phyloP scores from a whole-genome alignment of 2,888 invertebrate genomes.

The Papilio elwesi region DNA sequence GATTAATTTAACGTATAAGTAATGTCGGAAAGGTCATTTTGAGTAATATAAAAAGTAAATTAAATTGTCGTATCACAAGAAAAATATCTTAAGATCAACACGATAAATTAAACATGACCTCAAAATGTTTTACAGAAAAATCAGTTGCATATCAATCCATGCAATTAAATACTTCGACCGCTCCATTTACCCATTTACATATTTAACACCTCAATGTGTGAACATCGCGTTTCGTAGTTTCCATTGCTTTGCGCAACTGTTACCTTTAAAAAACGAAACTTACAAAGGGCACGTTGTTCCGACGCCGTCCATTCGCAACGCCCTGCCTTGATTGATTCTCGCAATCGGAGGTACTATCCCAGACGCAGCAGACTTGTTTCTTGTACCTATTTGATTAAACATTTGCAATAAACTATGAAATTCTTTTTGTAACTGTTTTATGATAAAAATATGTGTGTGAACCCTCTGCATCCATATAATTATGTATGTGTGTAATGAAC shows the following conservation, averaged over 20 bases:
- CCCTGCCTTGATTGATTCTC: conserved; percentile 45
- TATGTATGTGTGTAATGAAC: too few relatives aligned
- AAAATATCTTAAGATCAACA: conserved; percentile 21
- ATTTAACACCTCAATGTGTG: conserved; percentile 56
- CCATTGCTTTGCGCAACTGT: conserved; percentile 61
- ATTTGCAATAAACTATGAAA: not conserved
- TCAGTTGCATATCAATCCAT: conserved; percentile 66
- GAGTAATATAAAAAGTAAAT: conserved; percentile 4
- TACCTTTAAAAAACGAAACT: conserved; percentile 61
- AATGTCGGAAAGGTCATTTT: conserved; percentile 1
- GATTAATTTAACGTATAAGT: conserved; percentile 11
- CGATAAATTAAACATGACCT: conserved; percentile 32
- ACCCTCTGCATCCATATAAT: too few relatives aligned
- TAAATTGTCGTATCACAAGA: conserved; percentile 13
- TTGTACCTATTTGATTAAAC: not conserved
- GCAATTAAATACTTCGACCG: conserved; percentile 62
- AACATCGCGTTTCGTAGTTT: conserved; percentile 65
- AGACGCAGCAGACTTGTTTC: not conserved
- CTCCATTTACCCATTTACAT: conserved; percentile 74
- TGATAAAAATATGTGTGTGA: not conserved
- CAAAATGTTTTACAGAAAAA: conserved; percentile 47
- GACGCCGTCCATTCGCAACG: conserved; percentile 33
- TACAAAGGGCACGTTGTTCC: conserved; percentile 71
- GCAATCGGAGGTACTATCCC: conserved; percentile 57
- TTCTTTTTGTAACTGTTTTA: not conserved